These are phyloP conservation scores for Sylvicapra grimmia DNA, from an alignment of 2,113 vertebrate species.

Conservation along the genomic window DNA sequence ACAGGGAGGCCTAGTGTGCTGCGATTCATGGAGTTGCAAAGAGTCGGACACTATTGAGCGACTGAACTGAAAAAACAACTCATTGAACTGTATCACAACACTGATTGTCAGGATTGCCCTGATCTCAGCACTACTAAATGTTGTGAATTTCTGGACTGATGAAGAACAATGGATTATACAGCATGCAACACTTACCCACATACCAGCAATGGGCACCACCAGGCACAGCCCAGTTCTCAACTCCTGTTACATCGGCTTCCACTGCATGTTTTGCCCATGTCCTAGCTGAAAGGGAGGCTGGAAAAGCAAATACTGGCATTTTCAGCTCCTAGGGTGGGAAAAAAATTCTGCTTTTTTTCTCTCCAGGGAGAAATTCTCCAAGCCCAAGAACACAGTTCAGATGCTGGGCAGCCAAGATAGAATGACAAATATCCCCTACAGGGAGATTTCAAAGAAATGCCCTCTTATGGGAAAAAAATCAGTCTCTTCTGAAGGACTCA, in stretches of 20 bases:
- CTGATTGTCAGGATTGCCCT: neutral
- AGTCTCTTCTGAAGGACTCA: neutral
- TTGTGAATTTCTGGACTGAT: neutral
- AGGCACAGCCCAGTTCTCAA: neutral
- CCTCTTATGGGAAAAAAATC: conserved; percentile 10
- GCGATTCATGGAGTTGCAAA: too few relatives aligned
- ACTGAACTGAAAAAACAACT: neutral
- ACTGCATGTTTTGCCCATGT: neutral
- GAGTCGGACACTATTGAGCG: too few relatives aligned
- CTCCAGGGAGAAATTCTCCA: conserved; percentile 17
- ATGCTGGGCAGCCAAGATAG: conserved; percentile 1
- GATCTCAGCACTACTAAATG: neutral
- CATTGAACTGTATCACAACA: neutral
- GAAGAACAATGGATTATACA: neutral
- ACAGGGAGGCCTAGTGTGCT: too few relatives aligned
- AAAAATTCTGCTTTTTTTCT: neutral
- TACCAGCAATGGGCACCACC: rapidly evolving
- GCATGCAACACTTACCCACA: rapidly evolving
- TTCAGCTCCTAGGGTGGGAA: neutral
- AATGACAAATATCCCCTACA: neutral
- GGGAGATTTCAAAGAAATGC: conserved; percentile 16
- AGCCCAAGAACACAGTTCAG: conserved; percentile 15
- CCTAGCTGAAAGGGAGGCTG: neutral
- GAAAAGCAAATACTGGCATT: neutral
- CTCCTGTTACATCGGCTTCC: too few relatives aligned